Evolutionary conservation across 1,140 invertebrate genomes (phyloP).

Genomic region (Agrypnia vestita): DNA sequence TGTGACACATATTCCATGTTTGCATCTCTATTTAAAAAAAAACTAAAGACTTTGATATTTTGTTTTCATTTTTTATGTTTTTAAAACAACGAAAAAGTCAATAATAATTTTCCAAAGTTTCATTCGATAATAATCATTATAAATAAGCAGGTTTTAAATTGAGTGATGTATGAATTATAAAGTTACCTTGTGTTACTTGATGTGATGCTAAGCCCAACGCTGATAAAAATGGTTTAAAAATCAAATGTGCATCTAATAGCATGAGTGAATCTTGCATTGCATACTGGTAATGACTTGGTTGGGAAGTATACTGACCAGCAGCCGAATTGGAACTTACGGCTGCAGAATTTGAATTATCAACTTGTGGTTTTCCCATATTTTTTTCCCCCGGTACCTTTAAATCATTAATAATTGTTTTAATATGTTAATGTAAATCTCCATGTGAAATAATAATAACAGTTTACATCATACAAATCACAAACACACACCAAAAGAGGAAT

Average conservation of each 20-base stretch:
- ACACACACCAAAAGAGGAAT: no score
- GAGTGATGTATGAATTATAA: no score
- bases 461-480: no score
- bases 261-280: slow-evolving; percentile 88
- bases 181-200: slow-evolving; percentile 79
- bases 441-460: neutral
- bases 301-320: slow-evolving; percentile 44
- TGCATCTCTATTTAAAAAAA: no score
- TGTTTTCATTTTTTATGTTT: no score
- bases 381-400: slow-evolving; percentile 29
- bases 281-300: slow-evolving; percentile 70
- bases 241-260: slow-evolving; percentile 91
- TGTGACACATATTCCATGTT: no score
- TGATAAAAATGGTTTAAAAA: slow-evolving; percentile 90
- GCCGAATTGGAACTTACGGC: slow-evolving; percentile 47
- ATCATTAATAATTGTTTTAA: neutral
- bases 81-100: no score
- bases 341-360: slow-evolving; percentile 26
- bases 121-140: no score
- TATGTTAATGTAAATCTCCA: neutral
- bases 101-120: no score
- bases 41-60: no score
- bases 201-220: slow-evolving; percentile 90
- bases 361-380: slow-evolving; percentile 43
- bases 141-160: no score